Conservation (phyloP, 2,113 vertebrate species). For the Gnathonemus longibarbis region DNA sequence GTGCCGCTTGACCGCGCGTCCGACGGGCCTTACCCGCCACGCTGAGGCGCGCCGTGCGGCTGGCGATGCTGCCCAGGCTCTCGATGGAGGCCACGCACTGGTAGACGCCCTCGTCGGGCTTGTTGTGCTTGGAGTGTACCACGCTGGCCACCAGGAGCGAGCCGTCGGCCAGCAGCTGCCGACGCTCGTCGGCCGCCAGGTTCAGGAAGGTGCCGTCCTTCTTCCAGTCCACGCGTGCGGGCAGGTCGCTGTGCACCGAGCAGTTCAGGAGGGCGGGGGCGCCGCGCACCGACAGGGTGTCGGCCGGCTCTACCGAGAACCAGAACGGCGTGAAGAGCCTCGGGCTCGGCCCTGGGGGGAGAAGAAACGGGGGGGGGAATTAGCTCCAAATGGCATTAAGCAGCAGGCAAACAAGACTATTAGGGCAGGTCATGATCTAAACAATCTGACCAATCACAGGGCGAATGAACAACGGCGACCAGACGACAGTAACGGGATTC, state of each 20-base stretch:
- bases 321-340: conserved; percentile 72
- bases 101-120: conserved; percentile 90
- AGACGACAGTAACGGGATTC: background rate
- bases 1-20: background rate
- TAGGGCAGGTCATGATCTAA: background rate
- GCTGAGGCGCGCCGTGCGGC: conserved; percentile 77
- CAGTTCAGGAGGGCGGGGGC: conserved; percentile 66
- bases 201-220: conserved; percentile 74
- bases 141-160: conserved; percentile 65
- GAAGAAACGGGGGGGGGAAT: background rate
- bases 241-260: conserved; percentile 59
- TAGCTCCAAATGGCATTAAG: background rate
- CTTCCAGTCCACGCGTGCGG: conserved; percentile 69
- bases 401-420: background rate
- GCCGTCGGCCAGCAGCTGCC: conserved; percentile 68
- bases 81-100: conserved; percentile 93
- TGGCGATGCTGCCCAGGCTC: conserved; percentile 85
- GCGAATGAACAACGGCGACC: background rate
- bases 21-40: background rate
- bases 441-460: background rate
- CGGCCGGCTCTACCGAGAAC: conserved; percentile 65
- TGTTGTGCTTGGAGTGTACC: conserved; percentile 89
- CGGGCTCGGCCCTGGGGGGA: conserved; percentile 47
- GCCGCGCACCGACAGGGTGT: conserved; percentile 57
- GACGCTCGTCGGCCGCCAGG: conserved; percentile 67